Evolutionary conservation across 2,113 vertebrate genomes (phyloP), one percentile per base, ranked within the genome.

Genomic region (Plestiodon gilberti): DNA sequence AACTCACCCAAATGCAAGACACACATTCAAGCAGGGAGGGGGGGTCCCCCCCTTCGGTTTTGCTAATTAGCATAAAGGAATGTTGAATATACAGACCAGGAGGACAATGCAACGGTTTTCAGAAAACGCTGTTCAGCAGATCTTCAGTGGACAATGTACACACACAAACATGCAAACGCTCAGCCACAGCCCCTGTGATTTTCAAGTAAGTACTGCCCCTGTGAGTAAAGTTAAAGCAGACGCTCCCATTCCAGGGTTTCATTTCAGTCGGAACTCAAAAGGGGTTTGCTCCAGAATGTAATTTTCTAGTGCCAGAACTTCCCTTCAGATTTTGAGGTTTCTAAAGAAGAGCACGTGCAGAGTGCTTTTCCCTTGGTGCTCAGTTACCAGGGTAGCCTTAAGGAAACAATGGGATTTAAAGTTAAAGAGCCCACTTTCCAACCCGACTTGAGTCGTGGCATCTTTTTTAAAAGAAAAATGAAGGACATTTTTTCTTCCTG

Each of bases 1-100:
- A 93, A 94, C 86, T 89, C 93, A 89, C 83, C 80, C 74, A 83
- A 91, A 92, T 28, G 80, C 88, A 92, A 74, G 90, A 89, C 88
- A 92, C 91, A 90, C 91, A 73, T 89, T 93, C 81, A 69, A 89
- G 92, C 84, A 8, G 43, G 43, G 43, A 8, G 43, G 43, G 80
- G 83, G 93, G 73, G 73, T 78, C n/a, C n/a, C n/a, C n/a, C n/a
- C n/a, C n/a, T n/a, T 94, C 89, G 85, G 87, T 83, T 87, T 92
- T 64, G 33, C 79, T 86, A 91, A 89, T 95, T 91, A 94, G 90
- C 85, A 92, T 89, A 88, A 83, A 86, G 87, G 78, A 89, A 86
- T 83, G 67, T 88, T 85, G 78, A 84, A 55, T 87, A 86, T 87
- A 83, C 81, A 84, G 83, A 15, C 80, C 10, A 89, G 91, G 82